These are phyloP conservation scores for Aporophyla lueneburgensis DNA, from an alignment of 2,888 invertebrate species.

Conservation along the genomic window DNA sequence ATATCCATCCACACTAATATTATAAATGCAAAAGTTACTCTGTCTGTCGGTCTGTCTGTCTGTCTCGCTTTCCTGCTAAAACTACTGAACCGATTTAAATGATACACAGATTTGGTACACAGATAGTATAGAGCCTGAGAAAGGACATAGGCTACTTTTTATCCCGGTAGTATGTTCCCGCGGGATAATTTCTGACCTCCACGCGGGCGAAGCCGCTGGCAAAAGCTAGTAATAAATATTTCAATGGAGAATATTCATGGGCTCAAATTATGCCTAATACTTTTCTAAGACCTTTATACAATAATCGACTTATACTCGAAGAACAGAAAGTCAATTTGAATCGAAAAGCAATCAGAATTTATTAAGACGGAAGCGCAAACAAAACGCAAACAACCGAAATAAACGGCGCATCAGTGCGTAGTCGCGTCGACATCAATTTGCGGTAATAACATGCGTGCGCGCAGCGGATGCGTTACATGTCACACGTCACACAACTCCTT, in stretches of 20 bases:
- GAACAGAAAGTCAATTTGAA: constrained; percentile 38
- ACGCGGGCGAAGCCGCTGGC: too few relatives aligned
- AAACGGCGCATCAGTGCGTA: constrained; percentile 69
- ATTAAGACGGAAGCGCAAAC: constrained; percentile 67
- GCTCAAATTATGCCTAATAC: background rate
- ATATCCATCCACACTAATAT: too few relatives aligned
- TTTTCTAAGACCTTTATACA: background rate
- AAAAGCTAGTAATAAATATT: constrained; percentile 23
- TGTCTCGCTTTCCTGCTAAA: too few relatives aligned
- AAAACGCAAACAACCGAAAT: constrained; percentile 74
- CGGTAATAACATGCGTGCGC: constrained; percentile 68
- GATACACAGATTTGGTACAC: too few relatives aligned
- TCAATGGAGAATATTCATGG: constrained; percentile 7
- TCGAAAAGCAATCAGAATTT: constrained; percentile 36
- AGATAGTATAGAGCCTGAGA: too few relatives aligned
- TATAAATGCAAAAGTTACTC: too few relatives aligned
- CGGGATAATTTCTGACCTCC: too few relatives aligned
- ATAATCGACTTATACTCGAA: constrained; percentile 4
- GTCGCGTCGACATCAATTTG: constrained; percentile 74
- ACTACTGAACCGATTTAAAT: too few relatives aligned
- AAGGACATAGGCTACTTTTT: too few relatives aligned
- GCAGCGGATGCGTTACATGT: constrained; percentile 85
- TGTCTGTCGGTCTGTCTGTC: too few relatives aligned
- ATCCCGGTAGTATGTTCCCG: too few relatives aligned
- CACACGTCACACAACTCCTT: constrained; percentile 86